phyloP scores from a whole-genome alignment of 2,888 invertebrate genomes.

The Acanthosepion esculentum region DNA sequence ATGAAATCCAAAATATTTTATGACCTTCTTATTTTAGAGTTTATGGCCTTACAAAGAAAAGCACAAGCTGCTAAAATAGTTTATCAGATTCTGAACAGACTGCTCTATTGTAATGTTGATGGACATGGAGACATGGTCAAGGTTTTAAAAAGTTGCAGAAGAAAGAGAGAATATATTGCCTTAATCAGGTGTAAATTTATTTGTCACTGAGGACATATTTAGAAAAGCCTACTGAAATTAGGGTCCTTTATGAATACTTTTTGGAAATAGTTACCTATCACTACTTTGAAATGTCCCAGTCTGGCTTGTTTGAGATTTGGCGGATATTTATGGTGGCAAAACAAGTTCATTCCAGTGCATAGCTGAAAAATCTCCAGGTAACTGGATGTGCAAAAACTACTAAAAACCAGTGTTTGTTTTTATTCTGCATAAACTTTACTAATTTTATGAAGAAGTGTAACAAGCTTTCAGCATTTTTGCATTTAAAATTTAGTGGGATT shows the following conservation, averaged over 20 bases:
- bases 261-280: background rate
- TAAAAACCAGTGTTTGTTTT: background rate
- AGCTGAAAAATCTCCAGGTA: background rate
- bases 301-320: background rate
- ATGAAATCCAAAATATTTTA: background rate
- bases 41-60: background rate
- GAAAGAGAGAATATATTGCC: background rate
- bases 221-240: background rate
- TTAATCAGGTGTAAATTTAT: conserved; percentile 1
- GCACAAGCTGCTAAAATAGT: background rate
- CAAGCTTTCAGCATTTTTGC: too few relatives aligned
- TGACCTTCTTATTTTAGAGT: background rate
- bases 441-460: too few relatives aligned
- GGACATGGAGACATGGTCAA: background rate
- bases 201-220: background rate
- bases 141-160: background rate
- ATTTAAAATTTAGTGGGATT: too few relatives aligned
- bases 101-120: background rate
- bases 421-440: too few relatives aligned
- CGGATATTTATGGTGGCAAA: background rate
- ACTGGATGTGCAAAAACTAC: background rate
- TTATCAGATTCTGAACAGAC: background rate
- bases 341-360: background rate
- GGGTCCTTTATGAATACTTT: background rate
- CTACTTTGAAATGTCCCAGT: background rate